A percentile compares a stretch with the other conserved stretches of the same genome.
Evolutionary conservation across 35 echinoderm and acorn worm genomes (phyloP).

Genomic region (Eucidaris tribuloides): DNA sequence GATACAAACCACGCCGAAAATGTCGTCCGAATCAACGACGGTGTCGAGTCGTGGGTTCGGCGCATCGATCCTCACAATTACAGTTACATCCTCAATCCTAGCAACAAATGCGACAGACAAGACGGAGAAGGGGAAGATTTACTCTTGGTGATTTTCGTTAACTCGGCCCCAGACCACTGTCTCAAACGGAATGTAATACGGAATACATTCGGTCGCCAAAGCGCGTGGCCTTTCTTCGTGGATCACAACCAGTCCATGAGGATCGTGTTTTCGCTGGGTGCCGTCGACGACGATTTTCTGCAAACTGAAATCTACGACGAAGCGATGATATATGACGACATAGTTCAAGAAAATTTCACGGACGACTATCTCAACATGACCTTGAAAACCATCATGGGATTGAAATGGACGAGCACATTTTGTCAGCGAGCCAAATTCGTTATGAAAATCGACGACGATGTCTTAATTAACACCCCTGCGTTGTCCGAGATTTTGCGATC

Average conservation of each 20-base stretch:
- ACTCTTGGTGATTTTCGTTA: neutral
- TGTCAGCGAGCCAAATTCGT: conserved; percentile 13
- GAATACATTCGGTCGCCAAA: neutral
- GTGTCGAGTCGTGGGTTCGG: neutral
- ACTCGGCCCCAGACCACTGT: conserved; percentile 9
- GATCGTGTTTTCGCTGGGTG: neutral
- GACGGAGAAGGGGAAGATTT: neutral
- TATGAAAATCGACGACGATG: conserved; percentile 47
- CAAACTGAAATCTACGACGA: neutral
- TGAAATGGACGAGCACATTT: conserved; percentile 3
- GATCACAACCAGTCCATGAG: neutral
- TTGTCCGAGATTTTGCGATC: neutral
- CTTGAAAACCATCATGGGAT: conserved; percentile 26
- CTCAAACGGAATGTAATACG: conserved; percentile 13
- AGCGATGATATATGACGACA: neutral
- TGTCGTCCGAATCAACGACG: neutral
- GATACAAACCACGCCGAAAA: neutral
- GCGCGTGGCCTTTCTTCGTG: neutral
- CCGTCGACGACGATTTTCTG: neutral
- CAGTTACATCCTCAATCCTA: conserved; percentile 6
- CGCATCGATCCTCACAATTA: neutral
- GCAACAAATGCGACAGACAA: neutral
- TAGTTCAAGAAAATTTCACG: conserved; percentile 30
- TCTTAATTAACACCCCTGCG: neutral
- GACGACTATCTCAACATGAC: conserved; percentile 39